Conservation (phyloP, 1,140 invertebrate species). For the Drosophila arawakana region DNA sequence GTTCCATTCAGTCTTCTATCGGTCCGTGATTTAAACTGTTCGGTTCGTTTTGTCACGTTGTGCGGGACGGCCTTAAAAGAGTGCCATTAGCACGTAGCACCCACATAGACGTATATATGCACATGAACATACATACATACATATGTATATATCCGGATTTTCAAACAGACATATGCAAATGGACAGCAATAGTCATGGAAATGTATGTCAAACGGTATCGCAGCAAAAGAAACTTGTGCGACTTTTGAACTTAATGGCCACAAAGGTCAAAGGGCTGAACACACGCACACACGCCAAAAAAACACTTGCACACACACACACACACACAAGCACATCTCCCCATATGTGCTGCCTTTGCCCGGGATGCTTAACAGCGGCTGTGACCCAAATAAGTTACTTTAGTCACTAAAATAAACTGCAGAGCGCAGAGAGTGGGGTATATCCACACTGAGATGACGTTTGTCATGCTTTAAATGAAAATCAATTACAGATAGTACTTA, state of each 20-base stretch:
- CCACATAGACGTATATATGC: constrained; percentile 40
- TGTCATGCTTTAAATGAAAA: neutral
- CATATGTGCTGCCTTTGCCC: constrained; percentile 33
- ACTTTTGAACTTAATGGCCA: constrained; percentile 75
- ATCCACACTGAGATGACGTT: neutral
- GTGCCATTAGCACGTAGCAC: constrained; percentile 68
- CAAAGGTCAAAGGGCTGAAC: constrained; percentile 64
- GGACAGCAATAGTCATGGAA: constrained; percentile 44
- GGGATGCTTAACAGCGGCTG: constrained; percentile 4
- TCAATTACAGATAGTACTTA: constrained; percentile 7
- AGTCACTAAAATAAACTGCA: neutral
- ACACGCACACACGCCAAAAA: constrained; percentile 9
- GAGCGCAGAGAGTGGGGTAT: neutral
- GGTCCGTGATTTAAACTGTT: constrained; percentile 58
- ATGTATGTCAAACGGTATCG: constrained; percentile 64
- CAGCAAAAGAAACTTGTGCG: constrained; percentile 66
- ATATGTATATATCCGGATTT: constrained; percentile 26
- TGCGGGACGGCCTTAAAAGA: constrained; percentile 15
- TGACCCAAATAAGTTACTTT: constrained; percentile 36
- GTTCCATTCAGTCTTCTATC: constrained; percentile 31
- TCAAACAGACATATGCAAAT: constrained; percentile 57
- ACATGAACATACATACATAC: neutral
- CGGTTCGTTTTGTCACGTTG: constrained; percentile 57
- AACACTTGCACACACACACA: too few species aligned
- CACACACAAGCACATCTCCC: constrained; percentile 9